Conservation (phyloP, 2,797 vertebrate genomes). For the Falco peregrinus region DNA sequence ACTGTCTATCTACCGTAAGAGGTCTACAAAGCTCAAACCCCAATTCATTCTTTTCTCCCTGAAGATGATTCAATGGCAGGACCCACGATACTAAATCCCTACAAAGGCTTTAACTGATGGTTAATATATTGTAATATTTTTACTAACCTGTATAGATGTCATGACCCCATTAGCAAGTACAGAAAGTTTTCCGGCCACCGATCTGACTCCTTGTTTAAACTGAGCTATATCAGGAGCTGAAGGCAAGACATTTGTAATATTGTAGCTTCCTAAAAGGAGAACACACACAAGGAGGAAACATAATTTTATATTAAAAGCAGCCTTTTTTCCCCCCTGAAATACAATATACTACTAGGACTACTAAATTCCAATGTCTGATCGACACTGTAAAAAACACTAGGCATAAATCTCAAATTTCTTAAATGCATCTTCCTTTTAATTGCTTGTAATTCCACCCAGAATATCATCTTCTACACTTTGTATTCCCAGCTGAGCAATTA, state of each 20-base stretch:
- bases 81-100: not conserved
- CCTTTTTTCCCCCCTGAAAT: not conserved
- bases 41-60: not conserved
- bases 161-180: conserved; percentile 96
- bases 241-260: conserved; percentile 86
- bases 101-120: not conserved
- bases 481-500: not conserved
- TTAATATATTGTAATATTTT: not conserved
- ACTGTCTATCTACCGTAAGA: not conserved
- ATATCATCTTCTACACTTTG: not conserved
- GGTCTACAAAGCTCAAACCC: not conserved
- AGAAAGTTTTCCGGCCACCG: conserved; percentile 92
- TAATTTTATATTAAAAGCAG: not conserved
- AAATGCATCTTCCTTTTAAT: not conserved
- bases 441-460: not conserved
- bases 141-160: conserved; percentile 91
- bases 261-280: conserved; percentile 82
- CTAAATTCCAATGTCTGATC: not conserved
- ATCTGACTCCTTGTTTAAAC: conserved; percentile 90
- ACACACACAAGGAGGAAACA: not conserved
- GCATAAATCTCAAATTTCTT: not conserved
- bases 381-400: not conserved
- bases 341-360: not conserved
- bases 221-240: conserved; percentile 91
- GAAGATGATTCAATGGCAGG: not conserved